phyloP scores from a whole-genome alignment of 2,113 vertebrate genomes.

The Shinisaurus crocodilurus region DNA sequence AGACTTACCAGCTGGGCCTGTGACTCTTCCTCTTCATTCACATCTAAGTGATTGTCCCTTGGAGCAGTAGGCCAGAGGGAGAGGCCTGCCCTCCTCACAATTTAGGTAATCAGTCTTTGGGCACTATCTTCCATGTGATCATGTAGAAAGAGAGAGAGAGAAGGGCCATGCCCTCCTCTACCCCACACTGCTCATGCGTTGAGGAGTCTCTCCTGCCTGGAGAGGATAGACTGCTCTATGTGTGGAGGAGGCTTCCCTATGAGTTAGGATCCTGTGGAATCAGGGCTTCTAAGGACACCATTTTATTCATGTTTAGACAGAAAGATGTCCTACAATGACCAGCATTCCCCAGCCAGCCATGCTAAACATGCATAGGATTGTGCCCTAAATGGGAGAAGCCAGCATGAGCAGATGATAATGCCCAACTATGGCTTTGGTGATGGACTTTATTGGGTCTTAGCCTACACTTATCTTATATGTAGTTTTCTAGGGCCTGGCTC shows the following conservation, averaged over 20 bases:
- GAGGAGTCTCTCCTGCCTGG: not conserved
- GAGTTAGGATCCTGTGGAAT: not conserved
- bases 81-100: not conserved
- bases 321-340: too few species aligned
- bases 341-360: too few species aligned
- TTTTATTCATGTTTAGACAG: too few species aligned
- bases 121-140: too few species aligned
- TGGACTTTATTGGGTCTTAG: too few species aligned
- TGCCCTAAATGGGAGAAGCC: too few species aligned
- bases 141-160: not conserved
- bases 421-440: too few species aligned
- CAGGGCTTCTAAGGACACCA: too few species aligned
- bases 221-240: not conserved
- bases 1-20: not conserved
- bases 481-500: not conserved
- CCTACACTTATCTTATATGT: not conserved
- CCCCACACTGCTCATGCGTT: not conserved
- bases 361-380: too few species aligned
- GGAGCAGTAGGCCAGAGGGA: not conserved
- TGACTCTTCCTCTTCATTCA: not conserved
- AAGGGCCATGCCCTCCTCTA: not conserved
- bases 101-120: too few species aligned
- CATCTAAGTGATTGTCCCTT: not conserved
- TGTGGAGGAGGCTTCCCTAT: too few species aligned
- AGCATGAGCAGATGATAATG: too few species aligned